Base-by-base conservation (phyloP, 2,113 vertebrate species). In the Daboia siamensis region DNA sequence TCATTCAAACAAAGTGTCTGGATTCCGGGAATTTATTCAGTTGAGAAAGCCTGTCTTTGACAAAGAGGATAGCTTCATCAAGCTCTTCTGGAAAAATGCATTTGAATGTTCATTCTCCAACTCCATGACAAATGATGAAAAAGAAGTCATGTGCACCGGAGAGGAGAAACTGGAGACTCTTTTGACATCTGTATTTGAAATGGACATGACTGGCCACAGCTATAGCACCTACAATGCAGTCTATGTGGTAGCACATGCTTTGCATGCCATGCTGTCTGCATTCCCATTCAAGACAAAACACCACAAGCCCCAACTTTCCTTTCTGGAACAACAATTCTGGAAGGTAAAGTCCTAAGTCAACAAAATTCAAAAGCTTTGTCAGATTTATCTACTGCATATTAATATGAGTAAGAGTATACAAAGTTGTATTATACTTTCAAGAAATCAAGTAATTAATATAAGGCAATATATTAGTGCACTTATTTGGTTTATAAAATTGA, bases 11-110 rank as follows among this genome's bases (percentile, higher is more conserved):
- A n/a, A 74, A 3, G 29, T 80, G 6, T 3, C 7, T 0, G 21
- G 57, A 90, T 90, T 90, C 20, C n/a, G 39, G 48, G 33, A 52
- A 80, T 90, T 90, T 54, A 9, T 90, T 80, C 89, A 90, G 61
- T 3, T 4, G 17, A 80, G 64, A 24, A 90, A 39, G 9, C 89
- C 89, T 39, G 1, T 1, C 48, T 39, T 24, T 15, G 64, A 90
- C 23, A 80, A 54, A 74, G 61, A 80, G n/a, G 52, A 87, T 33
- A 59, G 23, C 23, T 59, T 59, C 24, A 8, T 61, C 57, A 61
- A 61, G 23, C 23, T 61, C 8, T 61, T 61, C 8, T 61, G 57
- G 57, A 61, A 61, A 26, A 59, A 59, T 59, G 57, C 57, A 59
- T 59, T 59, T 59, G 57, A 59, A 59, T 59, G 21, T 59, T 59